Base-by-base conservation (phyloP, 2,113 vertebrate genomes). In the Chroicocephalus ridibundus region DNA sequence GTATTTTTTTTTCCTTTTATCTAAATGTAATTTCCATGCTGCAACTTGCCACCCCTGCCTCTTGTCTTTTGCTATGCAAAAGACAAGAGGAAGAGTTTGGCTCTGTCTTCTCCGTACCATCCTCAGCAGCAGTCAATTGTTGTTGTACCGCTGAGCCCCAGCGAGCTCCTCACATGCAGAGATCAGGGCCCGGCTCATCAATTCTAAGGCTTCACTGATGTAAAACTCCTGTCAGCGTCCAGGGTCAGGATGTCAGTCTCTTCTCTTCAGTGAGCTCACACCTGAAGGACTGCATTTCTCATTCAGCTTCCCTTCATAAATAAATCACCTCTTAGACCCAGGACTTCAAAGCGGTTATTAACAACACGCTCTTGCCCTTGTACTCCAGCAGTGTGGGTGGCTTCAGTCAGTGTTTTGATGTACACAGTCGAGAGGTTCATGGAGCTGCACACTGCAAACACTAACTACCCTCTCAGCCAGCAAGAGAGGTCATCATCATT, bases 391-490 rank as follows among this genome's bases (percentile, higher is more conserved):
- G 3, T 27, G 49, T 91, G 90, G 65, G 92, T 87, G 83, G 90
- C 66, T 96, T 93, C 91, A 75, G 82, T 14, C 2, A 0, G 32
- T 25, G 61, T 92, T 95, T 91, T 90, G 88, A 96, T 77, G 81
- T 68, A 15, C 11, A 13, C 38, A 64, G 60, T 49, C 3, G 5
- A 68, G 84, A 82, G 49, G 58, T 29, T 90, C 40, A 29, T 0
- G 1, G 72, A 22, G 55, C 31, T 61, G 20, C 65, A 70, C 16
- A 3, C 42, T 7, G 3, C 94, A 71, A 86, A 84, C 65, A 34
- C 64, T 46, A 83, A 55, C 29, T 32, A 47, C 57, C 20, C 60
- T 82, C 55, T 62, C 27, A 79, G 46, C 46, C 68, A 58, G 86
- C 51, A 65, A 68, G 79, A 68, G 77, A 94, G 68, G 75, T 87